Base-by-base conservation (phyloP, 2,113 vertebrate species). In the Neolamprologus fasciatus region DNA sequence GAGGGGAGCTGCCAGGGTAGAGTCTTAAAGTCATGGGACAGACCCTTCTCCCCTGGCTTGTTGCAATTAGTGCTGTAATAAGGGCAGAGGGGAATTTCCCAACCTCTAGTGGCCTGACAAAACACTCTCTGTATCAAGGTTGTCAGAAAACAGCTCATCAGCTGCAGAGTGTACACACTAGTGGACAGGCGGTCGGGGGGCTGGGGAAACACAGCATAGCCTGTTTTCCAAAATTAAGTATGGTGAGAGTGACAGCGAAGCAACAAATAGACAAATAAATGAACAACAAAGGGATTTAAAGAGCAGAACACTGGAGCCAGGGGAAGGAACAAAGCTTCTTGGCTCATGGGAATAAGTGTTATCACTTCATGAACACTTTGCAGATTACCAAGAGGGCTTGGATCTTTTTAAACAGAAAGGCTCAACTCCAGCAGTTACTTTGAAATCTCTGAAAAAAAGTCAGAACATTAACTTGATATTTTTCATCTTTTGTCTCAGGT, bases 21-120 rank as follows among this genome's bases (percentile, higher is more conserved):
- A 84, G 45, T 55, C 50, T 19, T 28, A 42, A 86, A 54, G 54
- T n/a, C 35, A 40, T 17, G 86, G 89, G 81, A 91, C 76, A 45
- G 35, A 86, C 8, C 7, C 57, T 89, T 86, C 50, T 85, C 73
- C 87, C 84, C 81, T 84, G 66, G 87, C 87, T 37, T 86, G 73
- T 76, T 86, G 87, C 81, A 90, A 93, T 95, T 94, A 95, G 58
- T 53, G 71, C 33, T 8, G 47, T 94, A 94, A 94, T 94, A 89
- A 95, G 88, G 76, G 87, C 84, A 42, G 83, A 81, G 47, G 91
- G 93, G 94, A 92, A 80, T 89, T 63, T 61, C 51, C 51, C 16
- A n/a, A 37, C 26, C 89, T 53, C 82, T 61, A 16, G 84, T 45
- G 93, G 63, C 81, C 23, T 85, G 86, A 86, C 37, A 86, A 80